These are phyloP conservation scores for Planococcus citri DNA, from an alignment of 1,140 invertebrate species.

Conservation along the genomic window DNA sequence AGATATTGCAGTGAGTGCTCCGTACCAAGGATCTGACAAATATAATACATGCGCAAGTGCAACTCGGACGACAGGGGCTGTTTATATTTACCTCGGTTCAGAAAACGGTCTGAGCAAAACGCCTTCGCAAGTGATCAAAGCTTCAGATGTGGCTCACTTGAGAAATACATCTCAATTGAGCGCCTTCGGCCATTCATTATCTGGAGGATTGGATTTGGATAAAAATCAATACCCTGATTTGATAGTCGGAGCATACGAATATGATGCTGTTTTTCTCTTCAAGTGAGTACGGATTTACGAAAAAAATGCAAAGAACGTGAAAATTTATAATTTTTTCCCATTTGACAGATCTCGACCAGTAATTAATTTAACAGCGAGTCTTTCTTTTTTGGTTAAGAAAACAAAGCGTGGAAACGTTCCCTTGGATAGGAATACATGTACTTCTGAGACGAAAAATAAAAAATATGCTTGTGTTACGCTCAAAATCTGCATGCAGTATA, in stretches of 20 bases:
- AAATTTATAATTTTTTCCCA: no score
- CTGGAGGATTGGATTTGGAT: conserved; percentile 80
- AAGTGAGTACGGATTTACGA: conserved; percentile 64
- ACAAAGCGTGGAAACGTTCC: conserved; percentile 53
- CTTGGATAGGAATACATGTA: conserved; percentile 57
- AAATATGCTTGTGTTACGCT: conserved; percentile 61
- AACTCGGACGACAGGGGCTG: conserved; percentile 55
- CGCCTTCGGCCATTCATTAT: no score
- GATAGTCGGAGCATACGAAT: conserved; percentile 84
- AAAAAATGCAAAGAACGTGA: no score
- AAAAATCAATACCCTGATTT: conserved; percentile 82
- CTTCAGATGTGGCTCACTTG: conserved; percentile 36
- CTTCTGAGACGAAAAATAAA: conserved; percentile 47
- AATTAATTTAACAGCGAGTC: no score
- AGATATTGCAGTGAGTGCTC: conserved; percentile 93
- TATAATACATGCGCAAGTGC: conserved; percentile 68
- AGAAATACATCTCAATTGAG: conserved; percentile 78
- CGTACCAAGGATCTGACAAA: no score
- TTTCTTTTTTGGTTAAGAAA: conserved; percentile 59
- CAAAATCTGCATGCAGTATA: conserved; percentile 69
- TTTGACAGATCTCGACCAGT: conserved; percentile 82
- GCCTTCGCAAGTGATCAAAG: conserved; percentile 65
- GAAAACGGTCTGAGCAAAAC: conserved; percentile 54
- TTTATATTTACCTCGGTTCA: no score
- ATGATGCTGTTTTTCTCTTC: no score